Evolutionary conservation across 92 coral and sea anemone genomes (phyloP), one percentile per base, ranked within the genome.

Genomic region (Meandrina meandrites): DNA sequence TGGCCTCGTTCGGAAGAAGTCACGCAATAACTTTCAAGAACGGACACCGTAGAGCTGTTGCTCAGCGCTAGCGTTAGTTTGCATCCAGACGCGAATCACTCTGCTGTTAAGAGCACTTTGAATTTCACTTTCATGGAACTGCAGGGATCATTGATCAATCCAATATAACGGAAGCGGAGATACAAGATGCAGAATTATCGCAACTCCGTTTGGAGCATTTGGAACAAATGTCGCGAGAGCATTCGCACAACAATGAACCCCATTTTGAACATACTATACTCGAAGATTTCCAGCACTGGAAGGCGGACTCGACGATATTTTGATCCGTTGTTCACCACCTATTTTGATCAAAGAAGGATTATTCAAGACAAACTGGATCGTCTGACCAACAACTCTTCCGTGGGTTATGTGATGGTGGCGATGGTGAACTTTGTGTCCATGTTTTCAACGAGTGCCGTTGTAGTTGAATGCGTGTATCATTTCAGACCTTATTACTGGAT

Each of bases 401-500:
- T 40, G 24, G 76, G 84, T 8, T 16, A 42, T n/a, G 58, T 57
- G 30, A 13, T 66, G 15, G 84, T 27, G n/a, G 27, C 31, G 28
- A 68, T 19, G 7, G 12, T 81, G 22, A 24, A 81, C 24, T 30
- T 64, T 4, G 75, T 58, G 57, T 30, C 75, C 75, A 67, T 45
- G 58, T 81, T 81, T 19, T 67, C 66, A 1, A 64, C 15, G 57
- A 57, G 0, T 5, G 5, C 57, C 7, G 34, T 81, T 18, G 75
- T 27, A 81, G 36, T 81, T 42, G 84, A 81, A 81, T 81, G 71
- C 24, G 17, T 27, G 57, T 81, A 81, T 81, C 56, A 64, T 47
- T 42, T 62, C 40, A 64, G 84, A 47, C 84, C 84, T 62, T 42
- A 62, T 48, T 81, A 81, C 36, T 81, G 84, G 84, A 45, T 2